A percentile compares a stretch with the other conserved stretches of the same genome.
Conservation (phyloP, 2,797 vertebrate species). For the Pseudomugil gertrudae region DNA sequence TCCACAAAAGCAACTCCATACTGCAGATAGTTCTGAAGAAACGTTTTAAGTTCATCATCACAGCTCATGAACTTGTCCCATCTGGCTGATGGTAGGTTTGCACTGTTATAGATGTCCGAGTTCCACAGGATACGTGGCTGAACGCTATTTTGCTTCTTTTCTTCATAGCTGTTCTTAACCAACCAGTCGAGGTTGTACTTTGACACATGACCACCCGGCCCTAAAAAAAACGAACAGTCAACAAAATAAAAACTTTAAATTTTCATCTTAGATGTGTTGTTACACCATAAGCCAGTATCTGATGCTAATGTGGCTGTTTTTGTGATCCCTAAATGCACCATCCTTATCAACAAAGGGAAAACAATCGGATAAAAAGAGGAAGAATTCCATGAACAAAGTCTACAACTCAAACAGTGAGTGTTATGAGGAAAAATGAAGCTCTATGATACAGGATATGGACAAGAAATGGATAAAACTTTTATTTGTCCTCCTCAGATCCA, state of each 20-base stretch:
- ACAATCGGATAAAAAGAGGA: neutral
- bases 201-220: constrained; percentile 89
- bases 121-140: constrained; percentile 90
- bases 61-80: constrained; percentile 88
- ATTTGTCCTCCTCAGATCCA: too few relatives aligned
- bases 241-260: neutral
- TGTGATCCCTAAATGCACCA: too few relatives aligned
- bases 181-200: constrained; percentile 89
- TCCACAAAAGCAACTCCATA: constrained; percentile 93
- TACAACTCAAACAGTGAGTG: neutral
- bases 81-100: constrained; percentile 78
- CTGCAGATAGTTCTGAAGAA: constrained; percentile 87
- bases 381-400: neutral
- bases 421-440: neutral
- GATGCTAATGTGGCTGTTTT: neutral
- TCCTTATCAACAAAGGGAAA: neutral
- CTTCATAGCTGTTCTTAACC: constrained; percentile 89
- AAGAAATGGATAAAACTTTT: too few relatives aligned
- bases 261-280: neutral
- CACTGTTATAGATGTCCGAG: constrained; percentile 82
- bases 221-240: constrained; percentile 65
- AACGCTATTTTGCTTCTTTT: constrained; percentile 79
- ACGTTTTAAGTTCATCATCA: constrained; percentile 85
- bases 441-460: neutral
- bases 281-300: neutral